These are phyloP conservation scores for Caradrina clavipalpis DNA, from an alignment of 2,888 invertebrate species.

Conservation along the genomic window DNA sequence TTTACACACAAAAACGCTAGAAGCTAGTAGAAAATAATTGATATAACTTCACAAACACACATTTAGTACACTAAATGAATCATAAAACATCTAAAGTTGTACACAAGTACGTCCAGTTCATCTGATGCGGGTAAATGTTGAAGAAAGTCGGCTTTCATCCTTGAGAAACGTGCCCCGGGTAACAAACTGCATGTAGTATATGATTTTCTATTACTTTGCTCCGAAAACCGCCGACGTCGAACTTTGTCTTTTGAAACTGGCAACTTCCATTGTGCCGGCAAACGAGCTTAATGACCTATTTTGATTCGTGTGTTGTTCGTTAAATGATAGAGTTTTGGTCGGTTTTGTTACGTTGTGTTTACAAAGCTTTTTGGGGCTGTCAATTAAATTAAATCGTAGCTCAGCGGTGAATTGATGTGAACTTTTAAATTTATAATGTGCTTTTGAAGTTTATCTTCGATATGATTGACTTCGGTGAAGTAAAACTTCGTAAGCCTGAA, in stretches of 20 bases:
- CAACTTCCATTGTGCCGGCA: conserved; percentile 54
- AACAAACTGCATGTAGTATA: conserved; percentile 65
- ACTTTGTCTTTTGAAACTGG: conserved; percentile 62
- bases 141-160: conserved; percentile 67
- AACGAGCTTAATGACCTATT: conserved; percentile 62
- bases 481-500: too few species aligned
- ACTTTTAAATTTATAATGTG: too few species aligned
- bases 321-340: conserved; percentile 37
- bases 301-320: conserved; percentile 55
- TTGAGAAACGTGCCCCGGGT: conserved; percentile 67
- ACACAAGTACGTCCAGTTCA: conserved; percentile 54
- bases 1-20: too few species aligned
- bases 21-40: background rate
- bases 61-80: conserved; percentile 22
- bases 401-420: too few species aligned
- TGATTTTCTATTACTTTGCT: conserved; percentile 68
- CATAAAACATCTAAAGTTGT: conserved; percentile 38
- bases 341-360: conserved; percentile 27
- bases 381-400: conserved; percentile 5
- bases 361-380: conserved; percentile 12
- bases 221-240: conserved; percentile 46
- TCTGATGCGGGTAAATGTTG: conserved; percentile 61
- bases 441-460: too few species aligned
- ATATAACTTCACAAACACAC: conserved; percentile 14
- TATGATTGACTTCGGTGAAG: too few species aligned